Conservation (phyloP, 2,888 invertebrate species). For the Andrena bicolor region DNA sequence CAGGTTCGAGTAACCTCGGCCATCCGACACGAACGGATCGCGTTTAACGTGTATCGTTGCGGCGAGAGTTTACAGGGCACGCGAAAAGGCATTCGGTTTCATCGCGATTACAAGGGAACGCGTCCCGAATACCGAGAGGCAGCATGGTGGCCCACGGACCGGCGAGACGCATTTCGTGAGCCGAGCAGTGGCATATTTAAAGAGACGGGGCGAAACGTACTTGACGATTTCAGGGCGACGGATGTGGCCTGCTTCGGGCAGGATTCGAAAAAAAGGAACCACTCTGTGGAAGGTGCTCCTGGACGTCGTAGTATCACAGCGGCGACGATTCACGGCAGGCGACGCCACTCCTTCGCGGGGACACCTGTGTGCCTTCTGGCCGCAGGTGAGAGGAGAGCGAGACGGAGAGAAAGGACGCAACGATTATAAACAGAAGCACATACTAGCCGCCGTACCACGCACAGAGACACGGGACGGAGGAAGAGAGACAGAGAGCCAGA, state of each 20-base stretch:
- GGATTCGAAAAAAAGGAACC: constrained; percentile 47
- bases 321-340: constrained; percentile 61
- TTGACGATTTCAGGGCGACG: constrained; percentile 54
- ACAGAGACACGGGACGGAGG: constrained; percentile 30
- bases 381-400: constrained; percentile 72
- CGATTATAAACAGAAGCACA: constrained; percentile 71
- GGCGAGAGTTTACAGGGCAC: constrained; percentile 6
- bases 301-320: constrained; percentile 61
- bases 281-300: constrained; percentile 11
- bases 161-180: constrained; percentile 43
- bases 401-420: constrained; percentile 72
- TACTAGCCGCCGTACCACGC: constrained; percentile 59
- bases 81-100: constrained; percentile 27
- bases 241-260: constrained; percentile 60
- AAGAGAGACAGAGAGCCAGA: constrained; percentile 9
- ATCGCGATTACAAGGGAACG: constrained; percentile 28
- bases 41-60: neutral
- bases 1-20: constrained; percentile 32
- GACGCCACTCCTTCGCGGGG: constrained; percentile 69
- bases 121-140: neutral
- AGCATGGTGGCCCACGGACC: constrained; percentile 32
- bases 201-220: constrained; percentile 20
- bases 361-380: constrained; percentile 67
- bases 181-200: neutral
- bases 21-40: constrained; percentile 3